A percentile compares a stretch with the other conserved stretches of the same genome.
Evolutionary conservation across 2,888 invertebrate genomes (phyloP).

Genomic region (Kuschelorhynchus macadamiae): DNA sequence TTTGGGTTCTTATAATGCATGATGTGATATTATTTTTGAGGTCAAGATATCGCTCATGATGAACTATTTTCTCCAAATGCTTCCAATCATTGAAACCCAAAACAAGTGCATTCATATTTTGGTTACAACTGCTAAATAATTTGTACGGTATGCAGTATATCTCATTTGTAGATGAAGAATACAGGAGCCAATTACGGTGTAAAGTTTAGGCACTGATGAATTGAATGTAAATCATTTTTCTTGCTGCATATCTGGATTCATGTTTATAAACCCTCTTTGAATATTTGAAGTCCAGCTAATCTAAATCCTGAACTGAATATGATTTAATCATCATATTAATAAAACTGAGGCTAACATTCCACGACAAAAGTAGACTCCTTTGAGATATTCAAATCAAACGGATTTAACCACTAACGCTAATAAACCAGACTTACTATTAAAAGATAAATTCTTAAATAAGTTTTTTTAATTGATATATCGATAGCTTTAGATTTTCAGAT

Average conservation of each 20-base stretch:
- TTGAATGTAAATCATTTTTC: conserved; percentile 2
- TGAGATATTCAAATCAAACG: too few species aligned
- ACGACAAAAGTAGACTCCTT: too few species aligned
- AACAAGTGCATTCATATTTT: conserved; percentile 1
- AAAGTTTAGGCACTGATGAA: neutral
- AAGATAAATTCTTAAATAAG: too few species aligned
- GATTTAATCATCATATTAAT: neutral
- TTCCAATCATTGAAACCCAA: neutral
- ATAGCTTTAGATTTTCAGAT: too few species aligned
- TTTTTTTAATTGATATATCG: too few species aligned
- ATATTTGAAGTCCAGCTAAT: neutral
- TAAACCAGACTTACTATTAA: too few species aligned
- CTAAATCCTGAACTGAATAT: neutral
- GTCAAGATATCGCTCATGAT: neutral
- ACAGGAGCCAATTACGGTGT: neutral
- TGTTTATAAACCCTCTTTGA: neutral
- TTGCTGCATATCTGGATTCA: conserved; percentile 3
- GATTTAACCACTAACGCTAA: too few species aligned
- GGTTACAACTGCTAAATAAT: neutral
- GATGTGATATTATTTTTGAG: neutral
- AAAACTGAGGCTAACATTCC: neutral
- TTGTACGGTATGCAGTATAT: neutral
- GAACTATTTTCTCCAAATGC: neutral
- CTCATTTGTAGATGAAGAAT: neutral
- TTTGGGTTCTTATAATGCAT: neutral